Evolutionary conservation across 1,140 invertebrate genomes (phyloP).

Genomic region (Papilio glaucus): DNA sequence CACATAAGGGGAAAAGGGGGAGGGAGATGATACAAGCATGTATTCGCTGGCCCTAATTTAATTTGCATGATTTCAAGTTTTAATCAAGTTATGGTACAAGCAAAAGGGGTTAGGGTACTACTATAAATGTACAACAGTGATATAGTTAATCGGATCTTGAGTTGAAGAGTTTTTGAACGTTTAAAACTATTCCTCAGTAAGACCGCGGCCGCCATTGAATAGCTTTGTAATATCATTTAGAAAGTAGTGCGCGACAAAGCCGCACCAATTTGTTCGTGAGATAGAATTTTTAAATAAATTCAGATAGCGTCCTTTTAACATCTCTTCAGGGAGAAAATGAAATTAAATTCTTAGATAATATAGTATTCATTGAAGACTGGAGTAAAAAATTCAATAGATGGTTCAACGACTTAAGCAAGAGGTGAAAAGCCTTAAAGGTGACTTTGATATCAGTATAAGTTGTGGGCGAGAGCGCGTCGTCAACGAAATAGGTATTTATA

Average conservation of each 20-base stretch:
- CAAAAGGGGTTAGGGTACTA: too few relatives aligned
- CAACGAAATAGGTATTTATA: neutral
- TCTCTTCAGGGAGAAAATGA: constrained; percentile 2
- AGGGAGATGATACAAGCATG: too few relatives aligned
- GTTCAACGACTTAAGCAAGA: too few relatives aligned
- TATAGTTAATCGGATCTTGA: neutral
- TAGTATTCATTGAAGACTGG: neutral
- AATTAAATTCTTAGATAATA: neutral
- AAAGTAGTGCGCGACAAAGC: neutral
- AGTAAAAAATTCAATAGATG: neutral
- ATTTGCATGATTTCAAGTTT: too few relatives aligned
- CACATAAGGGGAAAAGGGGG: too few relatives aligned
- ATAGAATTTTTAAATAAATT: constrained; percentile 25
- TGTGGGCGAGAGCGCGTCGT: too few relatives aligned
- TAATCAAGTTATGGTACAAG: too few relatives aligned
- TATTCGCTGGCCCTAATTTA: too few relatives aligned
- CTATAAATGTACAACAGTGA: too few relatives aligned
- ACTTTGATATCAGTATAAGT: neutral
- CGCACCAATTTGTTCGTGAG: constrained; percentile 11
- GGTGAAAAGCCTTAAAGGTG: neutral
- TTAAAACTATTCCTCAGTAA: neutral
- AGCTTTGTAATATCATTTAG: constrained; percentile 5
- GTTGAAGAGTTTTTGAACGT: neutral
- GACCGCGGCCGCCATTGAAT: neutral
- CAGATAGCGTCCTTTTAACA: constrained; percentile 1